Evolutionary conservation across 2,888 invertebrate species (phyloP).

Genomic region (Scelioninae gen. 2): DNA sequence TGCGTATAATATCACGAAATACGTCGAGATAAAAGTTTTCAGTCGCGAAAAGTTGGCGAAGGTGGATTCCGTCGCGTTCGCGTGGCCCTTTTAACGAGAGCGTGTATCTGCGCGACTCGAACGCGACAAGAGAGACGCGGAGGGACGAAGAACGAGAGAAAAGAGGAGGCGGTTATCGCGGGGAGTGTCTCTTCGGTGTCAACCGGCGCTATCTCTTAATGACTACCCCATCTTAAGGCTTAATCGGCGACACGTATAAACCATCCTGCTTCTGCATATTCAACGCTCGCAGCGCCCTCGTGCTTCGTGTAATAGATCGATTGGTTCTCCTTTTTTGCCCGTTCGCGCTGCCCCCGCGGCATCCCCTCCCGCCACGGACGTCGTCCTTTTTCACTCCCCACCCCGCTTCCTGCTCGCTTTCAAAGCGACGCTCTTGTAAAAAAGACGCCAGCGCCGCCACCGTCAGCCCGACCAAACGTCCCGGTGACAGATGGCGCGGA

Average conservation of each 20-base stretch:
- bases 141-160: slow-evolving; percentile 42
- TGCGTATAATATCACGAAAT: slow-evolving; percentile 52
- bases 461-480: slow-evolving; percentile 60
- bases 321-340: slow-evolving; percentile 34
- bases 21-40: slow-evolving; percentile 58
- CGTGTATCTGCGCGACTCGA: slow-evolving; percentile 53
- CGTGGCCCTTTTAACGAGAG: slow-evolving; percentile 59
- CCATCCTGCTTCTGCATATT: slow-evolving; percentile 74
- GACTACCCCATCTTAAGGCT: slow-evolving; percentile 73
- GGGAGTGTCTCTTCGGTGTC: slow-evolving; percentile 71
- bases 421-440: slow-evolving; percentile 46
- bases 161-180: slow-evolving; percentile 65
- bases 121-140: slow-evolving; percentile 42
- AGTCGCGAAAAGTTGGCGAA: slow-evolving; percentile 56
- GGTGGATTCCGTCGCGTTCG: slow-evolving; percentile 54
- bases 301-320: slow-evolving; percentile 58
- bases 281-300: slow-evolving; percentile 64
- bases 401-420: slow-evolving; percentile 17
- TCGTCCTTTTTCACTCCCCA: slow-evolving; percentile 49
- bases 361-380: slow-evolving; percentile 19
- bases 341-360: background rate
- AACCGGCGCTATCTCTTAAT: slow-evolving; percentile 73
- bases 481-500: slow-evolving; percentile 70
- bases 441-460: slow-evolving; percentile 62
- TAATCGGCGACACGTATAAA: slow-evolving; percentile 74